These are phyloP conservation scores for Sinocyclocheilus maitianheensis DNA, from an alignment of 2,113 vertebrate genomes.

Conservation along the genomic window DNA sequence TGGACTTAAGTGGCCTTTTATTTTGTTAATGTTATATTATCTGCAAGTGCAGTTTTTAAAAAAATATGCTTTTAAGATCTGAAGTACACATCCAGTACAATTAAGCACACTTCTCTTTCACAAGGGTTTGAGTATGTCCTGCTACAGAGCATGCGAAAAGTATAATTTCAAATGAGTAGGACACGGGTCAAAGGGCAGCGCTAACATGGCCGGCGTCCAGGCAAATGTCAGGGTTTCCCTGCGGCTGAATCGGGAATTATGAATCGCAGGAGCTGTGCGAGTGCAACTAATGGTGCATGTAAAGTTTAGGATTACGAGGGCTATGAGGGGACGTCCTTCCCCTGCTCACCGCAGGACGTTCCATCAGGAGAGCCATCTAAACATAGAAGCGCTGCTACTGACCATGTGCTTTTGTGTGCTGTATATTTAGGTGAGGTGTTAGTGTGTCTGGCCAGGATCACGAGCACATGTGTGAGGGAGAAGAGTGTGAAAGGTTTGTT, in stretches of 20 bases:
- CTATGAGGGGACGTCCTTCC: neutral
- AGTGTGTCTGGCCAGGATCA: constrained; percentile 8
- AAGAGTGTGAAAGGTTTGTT: constrained; percentile 32
- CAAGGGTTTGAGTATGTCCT: neutral
- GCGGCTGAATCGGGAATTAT: constrained; percentile 15
- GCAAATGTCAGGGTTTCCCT: constrained; percentile 25
- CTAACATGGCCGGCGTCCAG: neutral
- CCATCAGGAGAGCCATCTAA: constrained; percentile 17
- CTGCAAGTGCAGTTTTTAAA: neutral
- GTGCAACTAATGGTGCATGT: neutral
- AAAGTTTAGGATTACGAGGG: neutral
- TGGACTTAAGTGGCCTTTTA: neutral
- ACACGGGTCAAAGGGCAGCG: neutral
- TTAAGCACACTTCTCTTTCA: neutral
- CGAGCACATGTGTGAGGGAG: constrained; percentile 5
- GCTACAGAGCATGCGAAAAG: neutral
- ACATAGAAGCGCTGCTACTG: constrained; percentile 14
- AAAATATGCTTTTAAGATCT: neutral
- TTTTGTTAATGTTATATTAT: neutral
- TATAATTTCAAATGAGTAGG: neutral
- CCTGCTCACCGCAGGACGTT: neutral
- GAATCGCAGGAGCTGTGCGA: neutral
- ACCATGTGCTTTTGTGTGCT: constrained; percentile 35
- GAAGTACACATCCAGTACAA: neutral
- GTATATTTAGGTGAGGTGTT: constrained; percentile 37